Conservation (phyloP, 2,113 vertebrate genomes). For the Dipodomys spectabilis region DNA sequence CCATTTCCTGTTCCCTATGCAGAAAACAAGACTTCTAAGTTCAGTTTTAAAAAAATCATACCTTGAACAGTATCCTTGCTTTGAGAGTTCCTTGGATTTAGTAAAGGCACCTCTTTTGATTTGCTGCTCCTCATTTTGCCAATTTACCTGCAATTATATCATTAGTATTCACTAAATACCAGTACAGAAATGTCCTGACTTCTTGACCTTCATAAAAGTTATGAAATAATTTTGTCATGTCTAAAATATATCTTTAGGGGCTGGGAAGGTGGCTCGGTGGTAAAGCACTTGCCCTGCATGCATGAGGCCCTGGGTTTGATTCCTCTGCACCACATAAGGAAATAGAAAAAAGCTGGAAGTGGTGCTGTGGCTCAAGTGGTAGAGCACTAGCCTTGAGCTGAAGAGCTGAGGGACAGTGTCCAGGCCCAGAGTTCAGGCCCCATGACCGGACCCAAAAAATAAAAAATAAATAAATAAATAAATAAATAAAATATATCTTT, state of each 20-base stretch:
- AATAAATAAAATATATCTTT: not conserved
- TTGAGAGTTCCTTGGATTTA: slow-evolving; percentile 83
- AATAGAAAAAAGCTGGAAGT: too few species aligned
- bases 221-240: slow-evolving; percentile 37
- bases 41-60: slow-evolving; percentile 74
- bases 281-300: too few species aligned
- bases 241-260: not conserved
- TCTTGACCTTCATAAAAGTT: slow-evolving; percentile 1
- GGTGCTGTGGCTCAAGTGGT: too few species aligned
- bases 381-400: too few species aligned
- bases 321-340: too few species aligned
- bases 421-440: too few species aligned
- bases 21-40: not conserved
- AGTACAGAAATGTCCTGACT: not conserved
- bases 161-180: not conserved
- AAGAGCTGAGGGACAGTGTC: too few species aligned
- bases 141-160: slow-evolving; percentile 86
- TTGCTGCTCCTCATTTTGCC: slow-evolving; percentile 92
- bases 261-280: too few species aligned
- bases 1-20: too few species aligned
- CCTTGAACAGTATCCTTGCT: slow-evolving; percentile 88
- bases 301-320: too few species aligned
- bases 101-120: slow-evolving; percentile 87
- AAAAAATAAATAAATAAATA: too few species aligned
- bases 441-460: too few species aligned